Conservation (phyloP, 1,140 invertebrate species). For the Drosophila jambulina region DNA sequence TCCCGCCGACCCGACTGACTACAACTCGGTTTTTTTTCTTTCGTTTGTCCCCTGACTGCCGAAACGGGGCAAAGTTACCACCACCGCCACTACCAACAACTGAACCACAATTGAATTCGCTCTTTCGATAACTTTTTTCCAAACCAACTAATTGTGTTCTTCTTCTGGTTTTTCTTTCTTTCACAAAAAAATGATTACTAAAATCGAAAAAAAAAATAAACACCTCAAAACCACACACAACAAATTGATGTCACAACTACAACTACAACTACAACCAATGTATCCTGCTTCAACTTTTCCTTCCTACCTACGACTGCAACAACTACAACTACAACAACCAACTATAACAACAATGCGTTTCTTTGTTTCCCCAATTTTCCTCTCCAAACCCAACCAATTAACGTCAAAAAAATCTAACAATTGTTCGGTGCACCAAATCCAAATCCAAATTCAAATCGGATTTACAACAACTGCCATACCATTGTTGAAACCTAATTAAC, state of each 20-base stretch:
- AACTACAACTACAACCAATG: conserved; percentile 54
- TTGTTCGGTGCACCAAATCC: conserved; percentile 46
- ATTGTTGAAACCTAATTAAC: conserved; percentile 71
- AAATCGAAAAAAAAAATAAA: conserved; percentile 49
- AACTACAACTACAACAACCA: conserved; percentile 41
- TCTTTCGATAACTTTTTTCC: conserved; percentile 70
- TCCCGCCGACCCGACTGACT: conserved; percentile 17
- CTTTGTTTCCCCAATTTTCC: conserved; percentile 61
- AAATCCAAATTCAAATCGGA: conserved; percentile 27
- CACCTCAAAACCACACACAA: conserved; percentile 62
- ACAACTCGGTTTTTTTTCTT: conserved; percentile 30
- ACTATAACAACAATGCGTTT: conserved; percentile 61
- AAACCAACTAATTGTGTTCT: conserved; percentile 79
- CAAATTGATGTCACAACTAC: conserved; percentile 53
- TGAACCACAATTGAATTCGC: conserved; percentile 73
- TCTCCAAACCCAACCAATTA: conserved; percentile 42
- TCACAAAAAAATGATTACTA: conserved; percentile 52
- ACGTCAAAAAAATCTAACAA: conserved; percentile 32
- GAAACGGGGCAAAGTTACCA: conserved; percentile 19
- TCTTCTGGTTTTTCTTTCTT: conserved; percentile 82
- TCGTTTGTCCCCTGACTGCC: conserved; percentile 53
- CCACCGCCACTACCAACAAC: conserved; percentile 31
- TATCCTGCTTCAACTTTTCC: conserved; percentile 69
- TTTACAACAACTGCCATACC: conserved; percentile 31
- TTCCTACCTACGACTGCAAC: conserved; percentile 49